Conservation (phyloP, 2,113 vertebrate species). For the Clarias magur region DNA sequence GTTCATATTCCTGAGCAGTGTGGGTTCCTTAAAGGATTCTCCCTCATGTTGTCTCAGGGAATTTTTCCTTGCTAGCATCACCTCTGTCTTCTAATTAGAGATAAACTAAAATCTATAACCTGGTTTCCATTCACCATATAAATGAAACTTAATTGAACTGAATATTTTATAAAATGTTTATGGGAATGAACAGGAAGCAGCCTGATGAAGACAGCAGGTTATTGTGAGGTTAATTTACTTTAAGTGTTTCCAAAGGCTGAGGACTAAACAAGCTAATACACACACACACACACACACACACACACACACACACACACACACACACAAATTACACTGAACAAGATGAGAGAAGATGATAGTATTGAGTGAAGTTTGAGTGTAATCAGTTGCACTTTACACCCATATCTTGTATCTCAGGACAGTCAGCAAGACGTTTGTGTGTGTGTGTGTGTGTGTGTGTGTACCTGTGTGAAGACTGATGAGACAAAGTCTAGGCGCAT, state of each 20-base stretch:
- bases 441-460: conserved; percentile 16
- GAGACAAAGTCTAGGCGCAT: conserved; percentile 16
- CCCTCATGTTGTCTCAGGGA: not conserved
- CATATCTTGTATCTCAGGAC: conserved; percentile 14
- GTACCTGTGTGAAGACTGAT: conserved; percentile 3
- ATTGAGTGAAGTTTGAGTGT: not conserved
- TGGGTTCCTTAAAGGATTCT: not conserved
- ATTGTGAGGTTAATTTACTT: not conserved
- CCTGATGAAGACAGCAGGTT: not conserved
- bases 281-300: not conserved
- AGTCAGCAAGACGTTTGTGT: conserved; percentile 8
- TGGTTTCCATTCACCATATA: not conserved
- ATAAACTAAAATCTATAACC: not conserved
- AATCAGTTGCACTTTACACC: conserved; percentile 30
- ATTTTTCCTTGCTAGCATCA: not conserved
- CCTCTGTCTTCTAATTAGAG: not conserved
- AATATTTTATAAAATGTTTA: not conserved
- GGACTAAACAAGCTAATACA: not conserved
- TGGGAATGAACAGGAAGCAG: not conserved
- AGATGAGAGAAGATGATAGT: not conserved
- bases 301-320: conserved; percentile 7
- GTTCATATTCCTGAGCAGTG: not conserved
- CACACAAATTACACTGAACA: not conserved
- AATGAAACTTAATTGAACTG: not conserved
- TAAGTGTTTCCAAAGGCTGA: not conserved